Conservation (phyloP, 2,797 vertebrate species). For the Sebastes aleutianus region DNA sequence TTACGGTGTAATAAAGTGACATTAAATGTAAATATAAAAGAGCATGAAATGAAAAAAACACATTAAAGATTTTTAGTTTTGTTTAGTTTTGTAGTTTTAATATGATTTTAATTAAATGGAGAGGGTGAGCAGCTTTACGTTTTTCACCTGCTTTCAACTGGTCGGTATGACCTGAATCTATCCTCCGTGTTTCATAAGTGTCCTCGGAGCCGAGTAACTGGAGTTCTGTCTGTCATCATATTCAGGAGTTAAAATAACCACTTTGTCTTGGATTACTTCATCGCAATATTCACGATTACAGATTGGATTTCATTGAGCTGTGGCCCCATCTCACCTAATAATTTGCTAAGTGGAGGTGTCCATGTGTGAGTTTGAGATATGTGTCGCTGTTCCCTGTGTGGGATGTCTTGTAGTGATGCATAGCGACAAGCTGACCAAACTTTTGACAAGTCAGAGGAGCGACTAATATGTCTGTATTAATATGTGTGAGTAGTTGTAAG, state of each 20-base stretch:
- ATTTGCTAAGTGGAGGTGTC: conserved; percentile 1
- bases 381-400: background rate
- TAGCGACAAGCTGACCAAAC: conserved; percentile 9
- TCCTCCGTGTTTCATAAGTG: conserved; percentile 8
- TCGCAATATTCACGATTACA: background rate
- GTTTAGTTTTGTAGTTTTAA: background rate
- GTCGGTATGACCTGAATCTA: background rate
- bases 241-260: conserved; percentile 12
- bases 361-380: background rate
- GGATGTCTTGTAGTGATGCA: conserved; percentile 6
- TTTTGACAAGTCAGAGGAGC: background rate
- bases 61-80: background rate
- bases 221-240: background rate
- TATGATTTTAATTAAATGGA: background rate
- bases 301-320: conserved; percentile 18
- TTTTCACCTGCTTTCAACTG: background rate
- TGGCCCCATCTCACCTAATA: background rate
- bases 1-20: background rate
- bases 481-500: background rate
- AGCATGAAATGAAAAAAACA: background rate
- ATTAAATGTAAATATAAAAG: background rate
- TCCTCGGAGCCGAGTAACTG: background rate
- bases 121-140: background rate
- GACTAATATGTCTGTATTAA: background rate
- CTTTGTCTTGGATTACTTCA: conserved; percentile 39